Conservation (phyloP, 1,140 invertebrate species). For the Drosophila serrata region DNA sequence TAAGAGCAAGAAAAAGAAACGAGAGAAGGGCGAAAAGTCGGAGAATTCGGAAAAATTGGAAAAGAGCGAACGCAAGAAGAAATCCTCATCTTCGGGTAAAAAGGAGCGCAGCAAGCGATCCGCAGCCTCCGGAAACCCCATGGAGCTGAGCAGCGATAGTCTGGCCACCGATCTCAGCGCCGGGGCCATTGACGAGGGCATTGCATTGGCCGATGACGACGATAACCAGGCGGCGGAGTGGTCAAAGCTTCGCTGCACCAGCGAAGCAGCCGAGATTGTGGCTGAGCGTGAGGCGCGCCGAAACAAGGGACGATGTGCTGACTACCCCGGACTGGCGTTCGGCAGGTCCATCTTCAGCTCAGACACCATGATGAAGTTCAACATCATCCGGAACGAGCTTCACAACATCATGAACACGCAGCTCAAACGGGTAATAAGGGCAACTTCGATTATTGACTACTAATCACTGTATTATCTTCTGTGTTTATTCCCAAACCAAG, state of each 20-base stretch:
- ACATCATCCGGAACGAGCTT: constrained; percentile 97
- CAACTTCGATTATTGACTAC: constrained; percentile 22
- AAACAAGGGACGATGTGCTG: constrained; percentile 91
- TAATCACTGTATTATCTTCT: constrained; percentile 51
- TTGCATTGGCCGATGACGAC: constrained; percentile 87
- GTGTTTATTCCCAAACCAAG: constrained; percentile 47
- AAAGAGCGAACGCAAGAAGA: constrained; percentile 69
- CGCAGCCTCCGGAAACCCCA: constrained; percentile 23
- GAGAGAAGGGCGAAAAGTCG: constrained; percentile 59
- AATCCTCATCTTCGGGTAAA: constrained; percentile 52
- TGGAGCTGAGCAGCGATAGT: constrained; percentile 84
- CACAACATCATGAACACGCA: constrained; percentile 99
- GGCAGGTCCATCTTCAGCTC: constrained; percentile 97
- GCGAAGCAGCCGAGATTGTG: constrained; percentile 94
- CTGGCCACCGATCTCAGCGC: constrained; percentile 85
- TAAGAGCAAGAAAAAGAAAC: constrained; percentile 71
- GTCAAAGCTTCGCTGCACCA: constrained; percentile 93
- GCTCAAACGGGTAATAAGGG: constrained; percentile 94
- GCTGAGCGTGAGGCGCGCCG: constrained; percentile 92
- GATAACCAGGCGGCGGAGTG: constrained; percentile 92
- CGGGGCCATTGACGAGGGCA: constrained; percentile 85
- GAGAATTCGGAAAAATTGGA: constrained; percentile 61
- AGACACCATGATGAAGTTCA: constrained; percentile 99
- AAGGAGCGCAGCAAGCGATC: constrained; percentile 69
- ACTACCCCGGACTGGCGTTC: constrained; percentile 96